These are phyloP conservation scores for Salvator merianae DNA, from an alignment of 2,113 vertebrate genomes.

Conservation along the genomic window DNA sequence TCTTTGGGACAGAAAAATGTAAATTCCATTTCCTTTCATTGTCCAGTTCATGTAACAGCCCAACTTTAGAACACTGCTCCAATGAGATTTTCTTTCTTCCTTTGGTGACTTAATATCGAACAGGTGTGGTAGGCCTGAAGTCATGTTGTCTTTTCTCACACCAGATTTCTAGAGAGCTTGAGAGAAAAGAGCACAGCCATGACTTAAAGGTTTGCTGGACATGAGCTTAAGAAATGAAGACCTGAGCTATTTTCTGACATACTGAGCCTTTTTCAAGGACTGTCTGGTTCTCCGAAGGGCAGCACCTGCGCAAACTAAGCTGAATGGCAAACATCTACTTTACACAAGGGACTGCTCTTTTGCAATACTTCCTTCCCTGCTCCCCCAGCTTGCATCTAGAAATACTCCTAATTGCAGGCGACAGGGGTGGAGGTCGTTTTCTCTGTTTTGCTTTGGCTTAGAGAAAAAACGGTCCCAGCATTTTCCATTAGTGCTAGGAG, in stretches of 20 bases:
- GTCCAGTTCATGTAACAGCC: conserved; percentile 56
- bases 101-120: neutral
- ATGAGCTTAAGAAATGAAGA: neutral
- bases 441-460: neutral
- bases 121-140: neutral
- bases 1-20: conserved; percentile 58
- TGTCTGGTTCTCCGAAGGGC: neutral
- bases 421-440: neutral
- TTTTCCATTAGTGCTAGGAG: neutral
- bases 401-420: neutral
- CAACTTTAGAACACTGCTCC: conserved; percentile 56
- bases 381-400: neutral
- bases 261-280: neutral
- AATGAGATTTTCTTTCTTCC: conserved; percentile 40
- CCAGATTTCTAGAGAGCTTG: too few species aligned
- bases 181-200: too few species aligned
- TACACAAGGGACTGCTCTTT: neutral
- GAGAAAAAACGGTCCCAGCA: neutral
- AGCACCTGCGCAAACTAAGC: neutral
- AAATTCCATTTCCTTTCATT: conserved; percentile 74
- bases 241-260: neutral
- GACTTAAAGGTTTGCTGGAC: too few species aligned
- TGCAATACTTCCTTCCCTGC: neutral
- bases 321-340: neutral
- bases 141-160: neutral